phyloP scores from a whole-genome alignment of 2,888 invertebrate genomes.

The Caenorhabditis sp. region DNA sequence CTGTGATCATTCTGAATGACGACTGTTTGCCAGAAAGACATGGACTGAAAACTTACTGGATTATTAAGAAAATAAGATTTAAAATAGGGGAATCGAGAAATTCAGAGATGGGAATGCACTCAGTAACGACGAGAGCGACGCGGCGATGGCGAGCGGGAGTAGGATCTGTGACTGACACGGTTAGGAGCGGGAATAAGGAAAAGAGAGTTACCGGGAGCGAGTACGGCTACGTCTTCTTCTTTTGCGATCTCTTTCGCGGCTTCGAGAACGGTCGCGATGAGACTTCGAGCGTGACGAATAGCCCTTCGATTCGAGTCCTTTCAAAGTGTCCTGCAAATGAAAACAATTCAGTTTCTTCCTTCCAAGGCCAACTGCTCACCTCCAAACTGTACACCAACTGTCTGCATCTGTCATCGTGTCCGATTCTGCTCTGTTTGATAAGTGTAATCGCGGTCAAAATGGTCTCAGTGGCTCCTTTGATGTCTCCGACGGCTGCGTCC shows the following conservation, averaged over 20 bases:
- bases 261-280: constrained; percentile 59
- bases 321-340: constrained; percentile 88
- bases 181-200: neutral
- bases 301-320: constrained; percentile 94
- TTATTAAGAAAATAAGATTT: neutral
- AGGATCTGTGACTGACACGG: constrained; percentile 31
- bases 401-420: constrained; percentile 96
- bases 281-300: constrained; percentile 38
- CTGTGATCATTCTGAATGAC: too few relatives aligned
- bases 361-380: constrained; percentile 80
- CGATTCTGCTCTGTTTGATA: constrained; percentile 97
- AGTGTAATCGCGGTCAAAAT: constrained; percentile 97
- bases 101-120: neutral
- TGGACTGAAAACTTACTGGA: neutral
- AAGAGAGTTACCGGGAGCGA: constrained; percentile 32
- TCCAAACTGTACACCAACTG: constrained; percentile 95
- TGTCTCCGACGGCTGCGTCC: constrained; percentile 84
- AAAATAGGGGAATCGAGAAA: constrained; percentile 5
- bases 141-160: constrained; percentile 58
- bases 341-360: too few relatives aligned
- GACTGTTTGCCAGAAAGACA: neutral
- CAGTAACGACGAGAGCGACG: constrained; percentile 45
- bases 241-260: constrained; percentile 65
- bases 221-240: constrained; percentile 64
- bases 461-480: constrained; percentile 97